Base-by-base conservation (phyloP, 2,797 vertebrate species). In the Falco novaeseelandiae region DNA sequence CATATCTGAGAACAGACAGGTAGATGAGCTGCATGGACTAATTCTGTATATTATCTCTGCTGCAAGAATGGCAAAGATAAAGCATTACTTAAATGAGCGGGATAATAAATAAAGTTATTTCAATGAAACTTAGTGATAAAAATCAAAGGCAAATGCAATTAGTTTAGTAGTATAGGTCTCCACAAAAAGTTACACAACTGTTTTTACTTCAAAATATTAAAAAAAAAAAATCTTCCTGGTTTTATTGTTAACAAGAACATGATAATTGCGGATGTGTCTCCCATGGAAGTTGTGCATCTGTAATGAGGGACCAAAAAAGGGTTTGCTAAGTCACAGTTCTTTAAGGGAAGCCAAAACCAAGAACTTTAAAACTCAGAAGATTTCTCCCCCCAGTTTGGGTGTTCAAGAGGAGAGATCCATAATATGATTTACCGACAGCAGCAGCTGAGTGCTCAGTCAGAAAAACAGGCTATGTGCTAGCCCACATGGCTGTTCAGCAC, bases 51-150 rank as follows among this genome's bases (percentile, higher is more conserved):
- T 80, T 87, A 54, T 40, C 34, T 87, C 19, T 74, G 13, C 6
- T 58, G 78, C n/a, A 17, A 58, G 38, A 89, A 94, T 27, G 29
- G 15, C 59, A 92, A 93, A 93, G 22, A 21, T 72, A 81, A 95
- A 62, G 2, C 26, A 57, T 83, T 42, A 59, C 25, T 87, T 89
- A 89, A 76, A 93, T 66, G 40, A 85, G 5, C 18, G 6, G 32
- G 20, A 70, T 80, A 74, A 95, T 34, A 82, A 87, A 89, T 14
- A 3, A 93, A 82, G 38, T 36, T 3, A 7, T 61, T 93, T 79
- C 30, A 80, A 36, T 48, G 59, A 76, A 73, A 69, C 27, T 85
- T 66, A 66, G 5, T n/a, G 44, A 34, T 44, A 66, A 76, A 88
- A 69, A 59, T 0, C 1, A 83, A 91, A 82, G n/a, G 18, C 21